Evolutionary conservation across 2,113 vertebrate species (phyloP).

Genomic region (Siphamia tubifer): DNA sequence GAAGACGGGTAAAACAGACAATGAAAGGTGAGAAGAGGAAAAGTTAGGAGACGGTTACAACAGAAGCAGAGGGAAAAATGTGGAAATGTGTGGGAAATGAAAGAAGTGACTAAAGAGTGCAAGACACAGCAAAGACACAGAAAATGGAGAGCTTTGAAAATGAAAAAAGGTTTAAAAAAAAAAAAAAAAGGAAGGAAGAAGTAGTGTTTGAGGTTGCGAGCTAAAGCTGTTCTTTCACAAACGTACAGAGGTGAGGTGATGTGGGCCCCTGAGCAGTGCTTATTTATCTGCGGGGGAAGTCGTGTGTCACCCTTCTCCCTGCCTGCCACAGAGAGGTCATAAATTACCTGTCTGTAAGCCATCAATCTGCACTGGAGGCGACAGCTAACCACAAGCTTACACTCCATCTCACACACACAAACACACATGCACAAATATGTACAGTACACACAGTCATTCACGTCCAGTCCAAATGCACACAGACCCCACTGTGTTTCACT

Average conservation of each 20-base stretch:
- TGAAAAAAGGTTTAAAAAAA: background rate
- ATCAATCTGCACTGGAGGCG: slow-evolving; percentile 64
- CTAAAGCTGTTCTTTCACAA: slow-evolving; percentile 50
- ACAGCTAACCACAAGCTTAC: slow-evolving; percentile 46
- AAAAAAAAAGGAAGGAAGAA: slow-evolving; percentile 2
- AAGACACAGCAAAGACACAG: background rate
- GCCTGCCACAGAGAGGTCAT: slow-evolving; percentile 69
- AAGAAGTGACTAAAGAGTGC: background rate
- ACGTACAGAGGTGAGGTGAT: slow-evolving; percentile 50
- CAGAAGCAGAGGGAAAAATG: background rate
- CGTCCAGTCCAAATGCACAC: background rate
- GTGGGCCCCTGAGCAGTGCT: slow-evolving; percentile 43
- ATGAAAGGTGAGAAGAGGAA: slow-evolving; percentile 1
- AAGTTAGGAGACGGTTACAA: background rate
- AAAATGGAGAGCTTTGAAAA: slow-evolving; percentile 11
- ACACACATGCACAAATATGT: slow-evolving; percentile 49
- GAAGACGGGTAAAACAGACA: slow-evolving; percentile 27
- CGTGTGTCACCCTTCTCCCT: slow-evolving; percentile 63
- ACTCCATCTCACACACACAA: slow-evolving; percentile 42
- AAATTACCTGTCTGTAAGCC: slow-evolving; percentile 75
- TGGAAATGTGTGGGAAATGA: background rate
- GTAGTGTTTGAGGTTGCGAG: too few relatives aligned
- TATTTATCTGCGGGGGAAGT: slow-evolving; percentile 75
- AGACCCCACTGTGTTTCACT: slow-evolving; percentile 6
- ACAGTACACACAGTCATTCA: slow-evolving; percentile 33